Evolutionary conservation across 2,797 vertebrate species (phyloP).

Genomic region (Pipistrellus nathusii): DNA sequence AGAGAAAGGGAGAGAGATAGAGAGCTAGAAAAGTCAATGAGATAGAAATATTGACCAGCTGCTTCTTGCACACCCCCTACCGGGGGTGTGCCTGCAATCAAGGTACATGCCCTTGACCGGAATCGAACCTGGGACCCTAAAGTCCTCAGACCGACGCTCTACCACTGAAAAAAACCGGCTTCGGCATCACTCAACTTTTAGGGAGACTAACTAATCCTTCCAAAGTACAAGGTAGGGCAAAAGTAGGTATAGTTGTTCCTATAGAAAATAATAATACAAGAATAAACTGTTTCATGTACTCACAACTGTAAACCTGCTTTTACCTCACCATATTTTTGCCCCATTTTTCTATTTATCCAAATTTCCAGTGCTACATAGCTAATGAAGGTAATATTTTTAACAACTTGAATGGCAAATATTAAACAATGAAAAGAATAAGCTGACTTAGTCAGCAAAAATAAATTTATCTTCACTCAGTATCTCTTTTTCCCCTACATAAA

Average conservation of each 20-base stretch:
- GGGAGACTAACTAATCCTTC: conserved; percentile 49
- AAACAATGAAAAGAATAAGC: conserved; percentile 59
- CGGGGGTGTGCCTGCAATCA: too few relatives aligned
- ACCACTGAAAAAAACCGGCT: too few relatives aligned
- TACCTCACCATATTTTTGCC: background rate
- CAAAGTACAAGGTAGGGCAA: background rate
- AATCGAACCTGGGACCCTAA: too few relatives aligned
- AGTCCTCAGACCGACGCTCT: too few relatives aligned
- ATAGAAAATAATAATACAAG: too few relatives aligned
- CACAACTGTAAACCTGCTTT: background rate
- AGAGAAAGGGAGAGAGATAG: too few relatives aligned
- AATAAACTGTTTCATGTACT: too few relatives aligned
- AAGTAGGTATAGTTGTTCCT: background rate
- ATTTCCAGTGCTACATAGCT: conserved; percentile 67
- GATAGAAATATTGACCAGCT: too few relatives aligned
- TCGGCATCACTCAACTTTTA: conserved; percentile 46
- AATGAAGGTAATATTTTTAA: conserved; percentile 75
- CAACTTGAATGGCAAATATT: conserved; percentile 70
- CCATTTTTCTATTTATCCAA: conserved; percentile 56
- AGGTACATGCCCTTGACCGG: too few relatives aligned
- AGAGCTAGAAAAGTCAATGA: too few relatives aligned
- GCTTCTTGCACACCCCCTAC: too few relatives aligned
- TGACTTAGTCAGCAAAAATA: conserved; percentile 75
- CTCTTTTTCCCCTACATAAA: conserved; percentile 70
- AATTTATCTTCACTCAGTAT: conserved; percentile 66